Conservation (phyloP, 2,797 vertebrate genomes). For the Labroides dimidiatus region DNA sequence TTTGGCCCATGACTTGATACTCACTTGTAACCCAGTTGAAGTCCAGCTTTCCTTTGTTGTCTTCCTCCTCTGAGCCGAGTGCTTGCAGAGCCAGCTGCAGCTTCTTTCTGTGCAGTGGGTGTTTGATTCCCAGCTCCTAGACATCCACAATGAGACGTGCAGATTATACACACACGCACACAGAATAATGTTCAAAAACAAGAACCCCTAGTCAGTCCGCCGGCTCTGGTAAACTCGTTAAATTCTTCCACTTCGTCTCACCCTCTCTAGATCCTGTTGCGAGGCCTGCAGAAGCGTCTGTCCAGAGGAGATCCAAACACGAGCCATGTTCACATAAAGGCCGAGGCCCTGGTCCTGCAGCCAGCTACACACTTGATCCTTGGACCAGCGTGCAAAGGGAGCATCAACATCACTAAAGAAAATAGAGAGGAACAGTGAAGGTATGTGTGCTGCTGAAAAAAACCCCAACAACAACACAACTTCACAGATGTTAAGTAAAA, state of each 20-base stretch:
- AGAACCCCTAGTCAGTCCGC: background rate
- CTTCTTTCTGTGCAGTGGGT: conserved; percentile 94
- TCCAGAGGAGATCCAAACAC: conserved; percentile 93
- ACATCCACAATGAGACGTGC: conserved; percentile 8
- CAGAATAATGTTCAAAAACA: background rate
- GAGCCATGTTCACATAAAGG: conserved; percentile 89
- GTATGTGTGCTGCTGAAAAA: background rate
- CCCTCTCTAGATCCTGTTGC: conserved; percentile 96
- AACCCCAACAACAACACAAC: background rate
- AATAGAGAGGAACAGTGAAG: conserved; percentile 9
- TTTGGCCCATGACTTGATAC: conserved; percentile 48
- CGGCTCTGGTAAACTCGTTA: background rate
- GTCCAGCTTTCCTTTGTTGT: conserved; percentile 94
- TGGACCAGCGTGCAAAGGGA: conserved; percentile 97
- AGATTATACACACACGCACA: background rate
- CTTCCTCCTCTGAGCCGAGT: conserved; percentile 95
- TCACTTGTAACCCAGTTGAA: conserved; percentile 99
- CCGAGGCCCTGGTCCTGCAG: conserved; percentile 95
- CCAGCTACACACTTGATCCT: conserved; percentile 96
- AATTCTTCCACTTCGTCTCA: conserved; percentile 68
- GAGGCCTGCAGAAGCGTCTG: conserved; percentile 97
- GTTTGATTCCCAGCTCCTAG: conserved; percentile 97
- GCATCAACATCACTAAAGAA: conserved; percentile 93
- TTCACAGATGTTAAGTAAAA: background rate
- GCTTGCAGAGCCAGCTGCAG: conserved; percentile 96